Evolutionary conservation across 2,888 invertebrate species (phyloP).

Genomic region (Zele albiditarsus): DNA sequence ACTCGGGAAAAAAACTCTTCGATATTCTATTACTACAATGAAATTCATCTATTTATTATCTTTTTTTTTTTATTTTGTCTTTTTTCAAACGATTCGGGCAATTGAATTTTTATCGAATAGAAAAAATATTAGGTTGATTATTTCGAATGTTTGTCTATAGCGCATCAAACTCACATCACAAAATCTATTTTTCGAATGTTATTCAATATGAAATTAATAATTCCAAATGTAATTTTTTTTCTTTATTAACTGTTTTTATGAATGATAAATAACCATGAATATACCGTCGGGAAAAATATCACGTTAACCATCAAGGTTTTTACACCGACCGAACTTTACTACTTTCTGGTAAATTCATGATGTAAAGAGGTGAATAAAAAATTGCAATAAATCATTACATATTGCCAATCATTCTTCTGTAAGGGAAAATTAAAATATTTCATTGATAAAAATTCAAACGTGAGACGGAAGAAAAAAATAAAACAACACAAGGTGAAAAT

Average conservation of each 20-base stretch:
- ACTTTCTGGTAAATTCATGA: background rate
- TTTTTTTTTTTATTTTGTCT: background rate
- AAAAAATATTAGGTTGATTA: no score
- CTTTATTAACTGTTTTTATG: background rate
- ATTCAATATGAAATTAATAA: background rate
- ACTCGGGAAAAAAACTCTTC: background rate
- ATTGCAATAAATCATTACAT: background rate
- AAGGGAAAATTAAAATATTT: background rate
- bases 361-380: background rate
- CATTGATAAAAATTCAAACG: background rate
- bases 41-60: background rate
- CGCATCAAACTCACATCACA: no score
- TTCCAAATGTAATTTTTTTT: background rate
- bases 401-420: background rate
- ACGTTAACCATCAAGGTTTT: background rate
- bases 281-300: background rate
- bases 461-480: background rate
- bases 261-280: background rate
- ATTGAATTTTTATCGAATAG: no score
- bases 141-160: no score
- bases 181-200: background rate
- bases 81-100: no score
- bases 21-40: background rate
- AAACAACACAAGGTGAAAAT: background rate
- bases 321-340: background rate